phyloP scores from a whole-genome alignment of 1,140 invertebrate species.

The Calliphora vicina region DNA sequence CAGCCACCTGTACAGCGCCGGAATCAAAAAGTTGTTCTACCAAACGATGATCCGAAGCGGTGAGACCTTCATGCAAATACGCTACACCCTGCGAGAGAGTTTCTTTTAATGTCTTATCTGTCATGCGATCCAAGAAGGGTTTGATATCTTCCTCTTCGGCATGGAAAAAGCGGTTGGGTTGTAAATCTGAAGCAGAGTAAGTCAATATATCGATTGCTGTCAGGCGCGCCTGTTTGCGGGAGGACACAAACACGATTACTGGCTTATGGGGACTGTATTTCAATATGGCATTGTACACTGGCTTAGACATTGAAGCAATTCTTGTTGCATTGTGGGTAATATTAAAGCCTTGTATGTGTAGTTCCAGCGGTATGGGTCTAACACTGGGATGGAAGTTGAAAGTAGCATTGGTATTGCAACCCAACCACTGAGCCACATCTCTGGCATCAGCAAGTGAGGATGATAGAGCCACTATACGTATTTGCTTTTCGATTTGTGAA shows the following conservation, averaged over 20 bases:
- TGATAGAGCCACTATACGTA: constrained; percentile 95
- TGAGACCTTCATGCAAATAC: constrained; percentile 95
- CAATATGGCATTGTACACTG: constrained; percentile 93
- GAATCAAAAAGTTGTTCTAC: constrained; percentile 93
- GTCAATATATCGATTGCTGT: constrained; percentile 96
- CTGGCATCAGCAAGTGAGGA: constrained; percentile 94
- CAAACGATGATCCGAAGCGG: constrained; percentile 80
- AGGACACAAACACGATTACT: constrained; percentile 96
- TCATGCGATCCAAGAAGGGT: constrained; percentile 86
- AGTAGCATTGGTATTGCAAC: constrained; percentile 88
- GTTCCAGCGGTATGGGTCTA: constrained; percentile 90
- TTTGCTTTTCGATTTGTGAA: constrained; percentile 92
- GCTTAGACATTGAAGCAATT: constrained; percentile 96
- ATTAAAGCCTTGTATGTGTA: constrained; percentile 97
- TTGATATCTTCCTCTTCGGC: constrained; percentile 86
- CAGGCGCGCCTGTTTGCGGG: constrained; percentile 89
- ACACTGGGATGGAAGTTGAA: constrained; percentile 99
- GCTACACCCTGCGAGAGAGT: constrained; percentile 93
- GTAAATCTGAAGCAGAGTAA: constrained; percentile 87
- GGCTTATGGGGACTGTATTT: constrained; percentile 89
- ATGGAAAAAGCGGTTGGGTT: constrained; percentile 87
- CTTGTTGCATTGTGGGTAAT: constrained; percentile 96
- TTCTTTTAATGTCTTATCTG: constrained; percentile 88
- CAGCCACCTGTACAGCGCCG: constrained; percentile 93
- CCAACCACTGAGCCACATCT: constrained; percentile 97